Conservation (phyloP, 2,113 vertebrate genomes). For the Pimephales promelas region DNA sequence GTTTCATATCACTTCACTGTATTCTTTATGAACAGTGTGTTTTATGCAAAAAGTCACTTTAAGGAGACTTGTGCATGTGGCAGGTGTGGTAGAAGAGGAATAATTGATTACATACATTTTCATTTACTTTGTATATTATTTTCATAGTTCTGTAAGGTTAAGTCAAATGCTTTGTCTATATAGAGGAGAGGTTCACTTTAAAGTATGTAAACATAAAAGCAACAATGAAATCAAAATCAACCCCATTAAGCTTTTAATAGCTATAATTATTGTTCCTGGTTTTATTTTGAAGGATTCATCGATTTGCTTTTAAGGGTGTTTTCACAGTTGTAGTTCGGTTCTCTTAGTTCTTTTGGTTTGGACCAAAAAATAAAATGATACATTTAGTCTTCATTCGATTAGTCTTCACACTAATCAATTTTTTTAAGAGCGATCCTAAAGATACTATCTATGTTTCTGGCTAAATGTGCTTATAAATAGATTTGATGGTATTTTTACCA, state of each 20-base stretch:
- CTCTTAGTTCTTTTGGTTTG: no score
- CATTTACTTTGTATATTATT: neutral
- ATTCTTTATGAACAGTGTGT: neutral
- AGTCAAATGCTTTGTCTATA: neutral
- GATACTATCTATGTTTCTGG: no score
- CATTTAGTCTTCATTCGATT: no score
- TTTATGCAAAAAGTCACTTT: no score
- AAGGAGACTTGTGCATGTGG: no score
- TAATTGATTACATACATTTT: neutral
- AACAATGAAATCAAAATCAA: neutral
- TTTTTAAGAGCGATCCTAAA: no score
- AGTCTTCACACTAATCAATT: no score
- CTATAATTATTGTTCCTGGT: neutral
- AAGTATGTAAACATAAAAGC: neutral
- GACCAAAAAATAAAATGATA: no score
- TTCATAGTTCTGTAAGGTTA: neutral
- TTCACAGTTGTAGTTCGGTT: no score
- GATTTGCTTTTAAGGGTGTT: no score
- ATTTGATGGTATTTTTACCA: no score
- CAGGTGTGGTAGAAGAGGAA: neutral
- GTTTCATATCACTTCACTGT: neutral
- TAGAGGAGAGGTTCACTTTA: neutral
- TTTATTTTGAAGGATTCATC: neutral
- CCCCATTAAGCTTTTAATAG: neutral
- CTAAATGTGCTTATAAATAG: no score